A percentile compares a stretch with the other conserved stretches of the same genome.
phyloP scores from a whole-genome alignment of 2,888 invertebrate species.

The Catocala nupta region DNA sequence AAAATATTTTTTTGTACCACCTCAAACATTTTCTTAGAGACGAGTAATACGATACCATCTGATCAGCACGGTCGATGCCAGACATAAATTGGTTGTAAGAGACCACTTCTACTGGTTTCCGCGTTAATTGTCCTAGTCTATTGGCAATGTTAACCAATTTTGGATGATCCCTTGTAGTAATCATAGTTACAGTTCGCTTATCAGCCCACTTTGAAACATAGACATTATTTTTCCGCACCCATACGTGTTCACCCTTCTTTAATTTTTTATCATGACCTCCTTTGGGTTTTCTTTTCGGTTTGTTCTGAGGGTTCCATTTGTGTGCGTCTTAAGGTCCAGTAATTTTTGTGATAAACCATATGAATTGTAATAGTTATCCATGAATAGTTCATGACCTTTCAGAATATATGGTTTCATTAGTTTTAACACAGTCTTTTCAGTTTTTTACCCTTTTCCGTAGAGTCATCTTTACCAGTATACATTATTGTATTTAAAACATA shows the following conservation, averaged over 20 bases:
- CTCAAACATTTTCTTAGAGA: conserved; percentile 22
- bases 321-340: conserved; percentile 42
- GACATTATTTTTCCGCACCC: conserved; percentile 51
- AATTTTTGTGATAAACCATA: conserved; percentile 41
- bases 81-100: conserved; percentile 27
- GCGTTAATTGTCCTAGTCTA: conserved; percentile 5
- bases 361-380: conserved; percentile 35
- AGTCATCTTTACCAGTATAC: conserved; percentile 16
- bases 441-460: conserved; percentile 10
- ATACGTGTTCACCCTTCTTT: conserved; percentile 53
- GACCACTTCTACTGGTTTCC: neutral
- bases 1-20: conserved; percentile 25
- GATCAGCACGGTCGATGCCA: conserved; percentile 20
- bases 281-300: conserved; percentile 44
- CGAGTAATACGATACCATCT: conserved; percentile 23
- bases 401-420: conserved; percentile 26
- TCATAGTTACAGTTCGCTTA: conserved; percentile 51
- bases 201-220: conserved; percentile 56
- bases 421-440: too few relatives aligned
- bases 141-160: conserved; percentile 1
- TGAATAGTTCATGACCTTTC: conserved; percentile 31
- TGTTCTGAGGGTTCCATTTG: conserved; percentile 43
- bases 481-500: conserved; percentile 33
- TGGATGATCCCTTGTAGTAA: conserved; percentile 43
- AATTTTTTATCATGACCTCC: conserved; percentile 35